Percentiles rank a stretch among this genome's conserved stretches.
phyloP scores from a whole-genome alignment of 2,888 invertebrate genomes.

The Euclidia mi region DNA sequence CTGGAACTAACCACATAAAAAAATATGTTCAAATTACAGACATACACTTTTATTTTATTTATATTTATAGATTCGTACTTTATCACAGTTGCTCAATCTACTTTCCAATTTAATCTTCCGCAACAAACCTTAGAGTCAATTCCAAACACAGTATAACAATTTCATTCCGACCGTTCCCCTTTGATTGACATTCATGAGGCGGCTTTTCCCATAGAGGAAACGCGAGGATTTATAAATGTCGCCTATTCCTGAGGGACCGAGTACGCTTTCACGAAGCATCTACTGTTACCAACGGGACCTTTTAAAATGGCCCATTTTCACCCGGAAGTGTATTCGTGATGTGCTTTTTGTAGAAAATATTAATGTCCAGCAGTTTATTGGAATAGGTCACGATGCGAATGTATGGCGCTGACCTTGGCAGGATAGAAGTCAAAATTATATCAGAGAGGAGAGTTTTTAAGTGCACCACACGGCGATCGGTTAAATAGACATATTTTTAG shows the following conservation, averaged over 20 bases:
- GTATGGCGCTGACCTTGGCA: too few species aligned
- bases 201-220: conserved; percentile 10
- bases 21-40: too few species aligned
- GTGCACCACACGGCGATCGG: too few species aligned
- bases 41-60: too few species aligned
- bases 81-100: neutral
- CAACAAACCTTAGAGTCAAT: neutral
- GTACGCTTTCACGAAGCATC: conserved; percentile 1
- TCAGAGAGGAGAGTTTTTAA: too few species aligned
- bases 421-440: too few species aligned
- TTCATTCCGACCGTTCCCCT: conserved; percentile 20
- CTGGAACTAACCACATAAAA: too few species aligned
- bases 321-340: neutral
- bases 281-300: neutral
- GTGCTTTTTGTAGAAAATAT: neutral
- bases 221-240: conserved; percentile 24
- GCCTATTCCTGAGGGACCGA: conserved; percentile 1
- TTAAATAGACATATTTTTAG: too few species aligned
- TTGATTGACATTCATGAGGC: conserved; percentile 55
- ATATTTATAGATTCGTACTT: too few species aligned
- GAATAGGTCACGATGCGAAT: too few species aligned
- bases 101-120: neutral
- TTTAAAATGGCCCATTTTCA: conserved; percentile 3
- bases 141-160: conserved; percentile 11
- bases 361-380: too few species aligned